Conservation (phyloP, 2,888 invertebrate species). For the Formica aserva region DNA sequence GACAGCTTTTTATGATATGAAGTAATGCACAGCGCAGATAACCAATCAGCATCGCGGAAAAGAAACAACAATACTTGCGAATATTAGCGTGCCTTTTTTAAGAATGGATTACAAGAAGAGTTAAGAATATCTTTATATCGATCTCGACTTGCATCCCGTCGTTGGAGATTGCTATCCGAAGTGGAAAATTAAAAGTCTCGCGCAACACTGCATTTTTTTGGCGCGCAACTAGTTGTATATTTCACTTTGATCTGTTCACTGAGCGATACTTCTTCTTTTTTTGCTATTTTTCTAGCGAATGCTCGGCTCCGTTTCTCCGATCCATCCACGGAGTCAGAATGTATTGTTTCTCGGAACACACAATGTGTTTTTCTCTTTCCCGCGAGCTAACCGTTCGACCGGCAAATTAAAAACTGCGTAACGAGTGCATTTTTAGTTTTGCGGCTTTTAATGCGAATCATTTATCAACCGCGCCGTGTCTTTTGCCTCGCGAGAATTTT, state of each 20-base stretch:
- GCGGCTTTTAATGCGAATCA: conserved; percentile 23
- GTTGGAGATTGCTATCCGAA: conserved; percentile 35
- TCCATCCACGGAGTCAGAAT: conserved; percentile 18
- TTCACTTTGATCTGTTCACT: conserved; percentile 43
- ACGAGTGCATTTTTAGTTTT: conserved; percentile 19
- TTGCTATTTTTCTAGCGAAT: conserved; percentile 17
- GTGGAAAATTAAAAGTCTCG: conserved; percentile 55
- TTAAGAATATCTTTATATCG: conserved; percentile 27
- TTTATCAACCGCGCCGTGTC: conserved; percentile 29
- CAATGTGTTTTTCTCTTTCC: conserved; percentile 8
- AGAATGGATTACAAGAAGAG: background rate
- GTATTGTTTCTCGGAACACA: conserved; percentile 45
- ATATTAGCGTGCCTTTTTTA: no score
- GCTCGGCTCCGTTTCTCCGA: conserved; percentile 41
- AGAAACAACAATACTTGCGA: no score
- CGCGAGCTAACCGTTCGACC: background rate
- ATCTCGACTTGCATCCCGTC: conserved; percentile 6
- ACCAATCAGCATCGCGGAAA: no score
- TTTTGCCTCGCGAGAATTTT: conserved; percentile 23
- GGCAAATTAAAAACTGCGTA: conserved; percentile 45
- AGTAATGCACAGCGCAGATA: no score
- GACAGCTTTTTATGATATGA: no score
- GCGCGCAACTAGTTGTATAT: conserved; percentile 48
- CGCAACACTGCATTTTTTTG: conserved; percentile 28
- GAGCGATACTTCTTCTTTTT: conserved; percentile 27